A percentile compares a stretch with the other conserved stretches of the same genome.
Conservation (phyloP, 2,888 invertebrate species). For the Nemurella pictetii region DNA sequence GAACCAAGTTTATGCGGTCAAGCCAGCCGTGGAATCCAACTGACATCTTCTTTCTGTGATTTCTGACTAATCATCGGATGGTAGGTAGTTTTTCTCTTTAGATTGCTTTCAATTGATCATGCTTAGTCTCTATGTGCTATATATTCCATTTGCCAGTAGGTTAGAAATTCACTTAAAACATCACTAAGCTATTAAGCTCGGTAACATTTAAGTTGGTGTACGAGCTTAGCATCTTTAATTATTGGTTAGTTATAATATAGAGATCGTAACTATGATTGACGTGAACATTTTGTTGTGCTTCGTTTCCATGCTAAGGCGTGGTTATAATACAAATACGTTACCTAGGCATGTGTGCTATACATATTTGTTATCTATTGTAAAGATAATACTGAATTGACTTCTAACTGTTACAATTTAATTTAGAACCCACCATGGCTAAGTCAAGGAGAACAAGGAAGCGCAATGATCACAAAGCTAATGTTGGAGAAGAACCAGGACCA, state of each 20-base stretch:
- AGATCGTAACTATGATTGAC: not conserved
- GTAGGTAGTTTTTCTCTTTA: not conserved
- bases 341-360: not conserved
- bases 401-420: not conserved
- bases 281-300: not conserved
- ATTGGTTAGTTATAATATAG: not conserved
- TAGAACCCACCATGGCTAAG: conserved; percentile 13
- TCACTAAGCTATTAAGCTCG: not conserved
- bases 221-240: not conserved
- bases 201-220: not conserved
- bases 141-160: not conserved
- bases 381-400: not conserved
- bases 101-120: not conserved
- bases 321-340: not conserved
- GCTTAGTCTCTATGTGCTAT: not conserved
- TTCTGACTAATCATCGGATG: not conserved
- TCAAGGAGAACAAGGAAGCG: conserved; percentile 2
- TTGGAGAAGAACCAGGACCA: not conserved
- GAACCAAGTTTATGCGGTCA: not conserved
- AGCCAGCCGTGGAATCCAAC: not conserved
- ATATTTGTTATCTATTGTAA: not conserved
- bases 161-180: not conserved
- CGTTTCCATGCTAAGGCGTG: not conserved
- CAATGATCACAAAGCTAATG: not conserved
- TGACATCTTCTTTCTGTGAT: not conserved